Evolutionary conservation across 2,888 invertebrate species (phyloP).

Genomic region (Capitulum mitella): DNA sequence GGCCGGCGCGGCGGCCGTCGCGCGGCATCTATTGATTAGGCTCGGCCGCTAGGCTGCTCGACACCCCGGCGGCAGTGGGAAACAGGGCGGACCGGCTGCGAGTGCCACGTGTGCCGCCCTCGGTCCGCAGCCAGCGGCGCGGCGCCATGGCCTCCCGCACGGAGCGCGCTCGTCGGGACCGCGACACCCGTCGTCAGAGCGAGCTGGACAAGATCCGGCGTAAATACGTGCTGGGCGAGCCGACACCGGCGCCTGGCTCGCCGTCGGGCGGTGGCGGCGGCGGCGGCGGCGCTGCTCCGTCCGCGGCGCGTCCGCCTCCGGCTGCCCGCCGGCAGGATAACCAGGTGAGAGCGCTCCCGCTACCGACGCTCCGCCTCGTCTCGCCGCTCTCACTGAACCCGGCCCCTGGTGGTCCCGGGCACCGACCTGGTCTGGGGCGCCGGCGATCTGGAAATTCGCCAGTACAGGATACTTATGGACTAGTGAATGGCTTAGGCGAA

Average conservation of each 20-base stretch:
- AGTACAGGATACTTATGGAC: too few relatives aligned
- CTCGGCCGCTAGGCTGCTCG: not conserved
- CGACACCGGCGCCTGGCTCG: too few relatives aligned
- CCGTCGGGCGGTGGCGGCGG: too few relatives aligned
- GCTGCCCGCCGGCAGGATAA: not conserved
- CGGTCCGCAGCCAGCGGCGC: not conserved
- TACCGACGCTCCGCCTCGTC: not conserved
- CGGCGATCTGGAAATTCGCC: too few relatives aligned
- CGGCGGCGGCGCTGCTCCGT: too few relatives aligned
- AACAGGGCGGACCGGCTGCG: not conserved
- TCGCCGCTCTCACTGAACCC: too few relatives aligned
- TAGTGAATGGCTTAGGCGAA: too few relatives aligned
- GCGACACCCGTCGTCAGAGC: not conserved
- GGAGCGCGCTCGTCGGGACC: slow-evolving; percentile 13
- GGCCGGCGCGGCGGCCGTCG: not conserved
- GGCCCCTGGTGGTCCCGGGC: too few relatives aligned
- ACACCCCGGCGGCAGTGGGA: not conserved
- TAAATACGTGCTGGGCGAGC: slow-evolving; percentile 11
- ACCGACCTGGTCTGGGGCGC: too few relatives aligned
- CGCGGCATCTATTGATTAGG: not conserved
- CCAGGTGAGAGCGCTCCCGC: not conserved
- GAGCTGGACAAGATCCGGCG: slow-evolving; percentile 17
- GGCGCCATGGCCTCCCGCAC: not conserved
- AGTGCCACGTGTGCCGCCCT: not conserved
- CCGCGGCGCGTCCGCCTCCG: not conserved